Percentiles rank a stretch among this genome's conserved stretches.
Conservation (phyloP, 2,888 invertebrate genomes). For the Trachelus tabidus region DNA sequence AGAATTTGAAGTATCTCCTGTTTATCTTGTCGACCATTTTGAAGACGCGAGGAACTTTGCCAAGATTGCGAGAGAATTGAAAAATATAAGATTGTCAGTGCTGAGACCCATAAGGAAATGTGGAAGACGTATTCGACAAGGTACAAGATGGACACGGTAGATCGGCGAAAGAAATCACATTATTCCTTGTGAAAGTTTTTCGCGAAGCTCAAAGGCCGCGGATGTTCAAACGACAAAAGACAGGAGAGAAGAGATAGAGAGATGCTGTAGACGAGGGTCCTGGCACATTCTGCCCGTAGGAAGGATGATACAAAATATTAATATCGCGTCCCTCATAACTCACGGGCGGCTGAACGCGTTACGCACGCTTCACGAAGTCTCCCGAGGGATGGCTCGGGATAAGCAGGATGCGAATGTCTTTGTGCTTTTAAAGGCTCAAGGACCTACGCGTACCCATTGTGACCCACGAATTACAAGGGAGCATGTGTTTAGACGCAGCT, state of each 20-base stretch:
- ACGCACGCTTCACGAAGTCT: conserved; percentile 61
- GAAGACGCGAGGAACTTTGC: too few relatives aligned
- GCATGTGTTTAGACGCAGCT: conserved; percentile 55
- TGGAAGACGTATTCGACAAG: conserved; percentile 7
- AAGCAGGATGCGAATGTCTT: conserved; percentile 61
- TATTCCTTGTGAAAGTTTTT: conserved; percentile 17
- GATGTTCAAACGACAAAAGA: conserved; percentile 58
- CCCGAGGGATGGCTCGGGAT: conserved; percentile 58
- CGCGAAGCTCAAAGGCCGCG: conserved; percentile 26
- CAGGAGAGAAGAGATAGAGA: conserved; percentile 39
- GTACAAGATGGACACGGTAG: conserved; percentile 11
- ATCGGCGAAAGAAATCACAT: conserved; percentile 11
- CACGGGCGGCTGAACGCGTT: conserved; percentile 63
- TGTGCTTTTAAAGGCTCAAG: conserved; percentile 56
- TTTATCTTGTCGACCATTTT: too few relatives aligned
- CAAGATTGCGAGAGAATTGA: too few relatives aligned
- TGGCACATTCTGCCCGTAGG: conserved; percentile 38
- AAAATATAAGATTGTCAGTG: too few relatives aligned
- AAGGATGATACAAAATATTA: conserved; percentile 67
- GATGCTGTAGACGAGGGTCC: conserved; percentile 21
- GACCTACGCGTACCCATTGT: conserved; percentile 41
- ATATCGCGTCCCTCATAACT: conserved; percentile 66
- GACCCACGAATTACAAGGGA: conserved; percentile 40
- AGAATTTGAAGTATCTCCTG: too few relatives aligned
- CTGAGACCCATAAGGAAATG: too few relatives aligned